Conservation (phyloP, 2,888 invertebrate genomes). For the Pterostichus niger region DNA sequence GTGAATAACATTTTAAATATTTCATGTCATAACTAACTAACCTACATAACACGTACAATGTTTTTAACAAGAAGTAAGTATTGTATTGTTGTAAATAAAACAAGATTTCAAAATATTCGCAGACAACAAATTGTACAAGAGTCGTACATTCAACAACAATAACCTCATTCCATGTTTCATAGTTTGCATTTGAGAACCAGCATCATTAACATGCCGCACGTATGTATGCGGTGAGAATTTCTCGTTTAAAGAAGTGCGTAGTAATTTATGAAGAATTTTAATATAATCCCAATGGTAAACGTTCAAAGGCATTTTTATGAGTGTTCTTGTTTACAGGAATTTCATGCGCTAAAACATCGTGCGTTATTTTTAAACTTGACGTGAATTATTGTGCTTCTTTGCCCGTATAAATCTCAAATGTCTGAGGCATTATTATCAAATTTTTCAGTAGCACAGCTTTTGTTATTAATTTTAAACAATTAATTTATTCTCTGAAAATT, state of each 20-base stretch:
- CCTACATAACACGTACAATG: too few relatives aligned
- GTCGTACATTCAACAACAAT: slow-evolving; percentile 1
- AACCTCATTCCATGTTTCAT: slow-evolving; percentile 9
- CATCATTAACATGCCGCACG: slow-evolving; percentile 52
- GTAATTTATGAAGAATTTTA: slow-evolving; percentile 66
- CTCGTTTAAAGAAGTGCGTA: slow-evolving; percentile 55
- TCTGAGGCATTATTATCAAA: slow-evolving; percentile 33
- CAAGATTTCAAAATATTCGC: too few relatives aligned
- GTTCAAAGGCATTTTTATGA: slow-evolving; percentile 66
- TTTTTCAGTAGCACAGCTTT: slow-evolving; percentile 11
- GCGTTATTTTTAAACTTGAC: slow-evolving; percentile 62
- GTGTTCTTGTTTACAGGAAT: slow-evolving; percentile 57
- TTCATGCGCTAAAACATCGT: slow-evolving; percentile 60
- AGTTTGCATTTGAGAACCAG: slow-evolving; percentile 9
- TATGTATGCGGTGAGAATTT: slow-evolving; percentile 42
- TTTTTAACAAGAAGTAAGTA: too few relatives aligned
- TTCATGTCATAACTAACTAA: too few relatives aligned
- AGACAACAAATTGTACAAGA: background rate
- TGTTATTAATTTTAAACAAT: slow-evolving; percentile 22
- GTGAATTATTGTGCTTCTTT: slow-evolving; percentile 54
- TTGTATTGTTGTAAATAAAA: too few relatives aligned
- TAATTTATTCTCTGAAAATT: background rate
- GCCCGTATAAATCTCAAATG: slow-evolving; percentile 23
- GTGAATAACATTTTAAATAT: too few relatives aligned
- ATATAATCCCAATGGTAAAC: slow-evolving; percentile 61